Base-by-base conservation (phyloP, 2,113 vertebrate genomes). In the Misgurnus mizolepis region DNA sequence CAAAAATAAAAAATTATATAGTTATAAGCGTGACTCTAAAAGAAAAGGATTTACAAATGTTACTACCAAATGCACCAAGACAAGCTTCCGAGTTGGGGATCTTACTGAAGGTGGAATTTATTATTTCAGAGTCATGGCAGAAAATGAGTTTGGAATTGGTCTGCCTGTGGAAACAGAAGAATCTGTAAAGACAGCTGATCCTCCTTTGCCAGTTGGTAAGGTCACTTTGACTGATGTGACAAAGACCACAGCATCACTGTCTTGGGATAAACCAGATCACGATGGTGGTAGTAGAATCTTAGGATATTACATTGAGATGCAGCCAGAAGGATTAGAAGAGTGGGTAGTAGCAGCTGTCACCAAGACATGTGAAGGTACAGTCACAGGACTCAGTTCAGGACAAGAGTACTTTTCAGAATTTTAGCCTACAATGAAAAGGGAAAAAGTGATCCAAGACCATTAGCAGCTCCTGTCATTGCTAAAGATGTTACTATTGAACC, bases 71-170 rank as follows among this genome's bases (percentile, higher is more conserved):
- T 99, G 97, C 83, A 93, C 85, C 81, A 99, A 97, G 90, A 98
- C 96, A 87, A 98, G 93, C 84, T 95, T 96, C 79, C 95, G 95
- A 85, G 92, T 98, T 69, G 96, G 95, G 84, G 97, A 96, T 86
- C 95, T 99, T 80, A 93, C 89, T 67, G 97, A 98, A 89, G 98
- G 98, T 90, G 91, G 88, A 17, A 93, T 95, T 82, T 99, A 98
- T 89, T 99, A 98, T 88, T 99, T 99, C 78, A 95, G 97, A 94
- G 94, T 99, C 76, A 95, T 98, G 93, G 98, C 98, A 85, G 98
- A 99, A 87, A 99, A 99, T 85, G 98, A 99, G 86, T 99, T 95
- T 92, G 98, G 97, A 83, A 88, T 98, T 83, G 98, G 97, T 80
- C 81, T 94, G 69, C 89, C 95, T 76, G 88, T 88, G 82, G 97